Evolutionary conservation across 2,888 invertebrate species (phyloP).

Genomic region (Andrena trimmerana): DNA sequence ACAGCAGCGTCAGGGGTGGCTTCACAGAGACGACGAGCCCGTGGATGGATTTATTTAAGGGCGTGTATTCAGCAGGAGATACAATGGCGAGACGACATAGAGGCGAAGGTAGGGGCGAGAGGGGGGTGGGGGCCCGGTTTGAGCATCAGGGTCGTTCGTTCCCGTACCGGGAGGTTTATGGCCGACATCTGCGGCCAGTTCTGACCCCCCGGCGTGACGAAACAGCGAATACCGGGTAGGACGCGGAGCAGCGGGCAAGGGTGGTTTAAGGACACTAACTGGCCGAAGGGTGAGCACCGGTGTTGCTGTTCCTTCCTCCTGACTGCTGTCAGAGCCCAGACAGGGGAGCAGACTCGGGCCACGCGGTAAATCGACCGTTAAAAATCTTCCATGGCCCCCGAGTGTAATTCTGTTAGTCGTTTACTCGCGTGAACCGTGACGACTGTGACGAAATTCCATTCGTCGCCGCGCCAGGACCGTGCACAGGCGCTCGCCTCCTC

Average conservation of each 20-base stretch:
- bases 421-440: slow-evolving; percentile 59
- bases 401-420: slow-evolving; percentile 72
- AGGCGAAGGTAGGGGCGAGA: slow-evolving; percentile 30
- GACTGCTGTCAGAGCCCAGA: slow-evolving; percentile 23
- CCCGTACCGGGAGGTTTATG: slow-evolving; percentile 76
- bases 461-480: slow-evolving; percentile 28
- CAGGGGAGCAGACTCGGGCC: slow-evolving; percentile 59
- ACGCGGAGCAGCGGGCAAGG: slow-evolving; percentile 62
- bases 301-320: slow-evolving; percentile 48
- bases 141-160: slow-evolving; percentile 66
- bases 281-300: slow-evolving; percentile 68
- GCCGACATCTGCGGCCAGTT: slow-evolving; percentile 84
- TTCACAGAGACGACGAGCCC: slow-evolving; percentile 57
- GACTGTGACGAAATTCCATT: slow-evolving; percentile 71
- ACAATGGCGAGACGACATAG: slow-evolving; percentile 76
- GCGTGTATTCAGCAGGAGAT: slow-evolving; percentile 81
- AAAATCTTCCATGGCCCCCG: slow-evolving; percentile 77
- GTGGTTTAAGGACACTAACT: slow-evolving; percentile 77
- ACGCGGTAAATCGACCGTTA: slow-evolving; percentile 84
- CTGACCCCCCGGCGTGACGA: slow-evolving; percentile 83
- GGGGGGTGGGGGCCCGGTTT: slow-evolving; percentile 41
- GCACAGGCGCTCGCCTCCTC: slow-evolving; percentile 27
- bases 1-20: slow-evolving; percentile 64
- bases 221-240: slow-evolving; percentile 76
- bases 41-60: slow-evolving; percentile 82